Evolutionary conservation across 2,888 invertebrate species (phyloP).

Genomic region (Rhagonycha fulva): DNA sequence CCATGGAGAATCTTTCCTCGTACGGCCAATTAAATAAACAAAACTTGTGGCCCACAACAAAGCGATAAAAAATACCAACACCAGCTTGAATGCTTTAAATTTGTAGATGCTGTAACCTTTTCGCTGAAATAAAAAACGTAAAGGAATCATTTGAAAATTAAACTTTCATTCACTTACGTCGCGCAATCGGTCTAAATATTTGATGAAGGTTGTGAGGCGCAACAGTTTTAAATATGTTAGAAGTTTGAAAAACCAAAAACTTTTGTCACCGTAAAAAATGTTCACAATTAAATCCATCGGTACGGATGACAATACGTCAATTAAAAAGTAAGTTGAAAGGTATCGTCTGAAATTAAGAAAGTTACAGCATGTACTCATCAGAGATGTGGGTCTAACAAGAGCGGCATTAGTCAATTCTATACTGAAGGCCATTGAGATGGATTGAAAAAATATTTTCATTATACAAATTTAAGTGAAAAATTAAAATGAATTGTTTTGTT

Average conservation of each 20-base stretch:
- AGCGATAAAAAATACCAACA: conserved; percentile 19
- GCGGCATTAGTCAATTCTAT: too few relatives aligned
- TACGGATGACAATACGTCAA: conserved; percentile 45
- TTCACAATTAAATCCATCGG: conserved; percentile 42
- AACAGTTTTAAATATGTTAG: conserved; percentile 46
- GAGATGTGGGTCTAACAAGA: too few relatives aligned
- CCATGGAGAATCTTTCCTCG: background rate
- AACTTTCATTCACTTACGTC: conserved; percentile 39
- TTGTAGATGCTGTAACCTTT: conserved; percentile 24
- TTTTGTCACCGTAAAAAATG: conserved; percentile 11
- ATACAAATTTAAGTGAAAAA: too few relatives aligned
- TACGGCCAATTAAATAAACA: conserved; percentile 13
- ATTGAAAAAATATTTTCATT: too few relatives aligned
- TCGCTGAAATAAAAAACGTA: conserved; percentile 15
- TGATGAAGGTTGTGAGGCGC: conserved; percentile 44
- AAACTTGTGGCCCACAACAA: conserved; percentile 30
- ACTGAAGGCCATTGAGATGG: too few relatives aligned
- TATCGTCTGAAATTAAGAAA: conserved; percentile 45
- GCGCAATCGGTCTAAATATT: conserved; percentile 43
- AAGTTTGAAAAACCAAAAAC: conserved; percentile 38
- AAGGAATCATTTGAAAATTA: background rate
- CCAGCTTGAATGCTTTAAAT: conserved; percentile 26
- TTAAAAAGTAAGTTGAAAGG: conserved; percentile 42
- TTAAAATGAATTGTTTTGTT: too few relatives aligned
- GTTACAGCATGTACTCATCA: background rate